These are phyloP conservation scores for Notocelia uddmanniana DNA, from an alignment of 2,888 invertebrate genomes.

Conservation along the genomic window DNA sequence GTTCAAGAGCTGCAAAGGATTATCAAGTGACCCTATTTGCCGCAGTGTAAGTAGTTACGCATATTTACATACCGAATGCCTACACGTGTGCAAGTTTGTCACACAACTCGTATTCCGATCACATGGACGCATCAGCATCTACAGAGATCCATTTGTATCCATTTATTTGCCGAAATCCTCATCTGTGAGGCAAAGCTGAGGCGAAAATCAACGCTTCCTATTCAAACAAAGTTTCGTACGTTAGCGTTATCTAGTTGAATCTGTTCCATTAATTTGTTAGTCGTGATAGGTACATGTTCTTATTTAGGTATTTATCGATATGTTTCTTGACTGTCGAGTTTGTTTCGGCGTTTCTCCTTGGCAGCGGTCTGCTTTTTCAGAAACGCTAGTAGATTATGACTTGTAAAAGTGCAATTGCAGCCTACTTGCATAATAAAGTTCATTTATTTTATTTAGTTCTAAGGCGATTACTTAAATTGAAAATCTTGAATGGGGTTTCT, in stretches of 20 bases:
- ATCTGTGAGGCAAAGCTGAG: slow-evolving; percentile 57
- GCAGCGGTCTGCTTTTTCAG: too few species aligned
- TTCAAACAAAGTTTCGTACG: slow-evolving; percentile 49
- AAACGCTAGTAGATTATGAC: too few species aligned
- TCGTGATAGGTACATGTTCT: too few species aligned
- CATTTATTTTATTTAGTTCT: too few species aligned
- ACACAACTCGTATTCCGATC: slow-evolving; percentile 52
- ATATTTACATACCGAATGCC: slow-evolving; percentile 32
- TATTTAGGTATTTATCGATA: too few species aligned
- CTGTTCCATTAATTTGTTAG: slow-evolving; percentile 20
- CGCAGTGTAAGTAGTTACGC: slow-evolving; percentile 12
- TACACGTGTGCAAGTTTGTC: slow-evolving; percentile 30
- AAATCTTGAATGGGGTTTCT: too few species aligned
- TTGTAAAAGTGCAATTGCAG: too few species aligned
- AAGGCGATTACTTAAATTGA: too few species aligned
- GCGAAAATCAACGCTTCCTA: slow-evolving; percentile 58
- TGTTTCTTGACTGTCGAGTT: too few species aligned
- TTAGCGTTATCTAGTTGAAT: slow-evolving; percentile 34
- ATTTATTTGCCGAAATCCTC: slow-evolving; percentile 65
- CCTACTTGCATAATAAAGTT: too few species aligned
- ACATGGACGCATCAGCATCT: slow-evolving; percentile 55
- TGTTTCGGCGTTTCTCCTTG: too few species aligned
- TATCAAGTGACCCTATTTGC: background rate
- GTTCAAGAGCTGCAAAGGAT: background rate
- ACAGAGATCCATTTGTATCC: slow-evolving; percentile 66